Base-by-base conservation (phyloP, 1,140 invertebrate species). In the Lordiphosa mommai region DNA sequence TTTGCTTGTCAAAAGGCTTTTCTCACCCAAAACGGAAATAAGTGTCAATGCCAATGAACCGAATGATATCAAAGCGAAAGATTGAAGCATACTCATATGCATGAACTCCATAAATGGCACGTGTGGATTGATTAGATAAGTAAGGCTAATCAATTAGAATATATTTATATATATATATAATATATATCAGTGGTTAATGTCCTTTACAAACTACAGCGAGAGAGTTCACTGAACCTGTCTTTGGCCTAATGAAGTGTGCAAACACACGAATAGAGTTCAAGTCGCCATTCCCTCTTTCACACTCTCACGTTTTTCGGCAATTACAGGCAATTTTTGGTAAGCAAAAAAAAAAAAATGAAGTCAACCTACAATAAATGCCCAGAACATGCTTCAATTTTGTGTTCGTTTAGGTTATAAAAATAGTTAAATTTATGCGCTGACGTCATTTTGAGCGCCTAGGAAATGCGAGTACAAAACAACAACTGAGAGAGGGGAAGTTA, bases 381-480 rank as follows among this genome's bases (percentile, higher is more conserved):
- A 73, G 65, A 76, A 50, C 72, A 77, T 66, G 72, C 56, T 51
- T 51, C 44, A 65, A 51, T 56, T 77, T 71, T 48, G 64, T 66
- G 55, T 47, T 66, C 44, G 55, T 23, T 55, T 34, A 10, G 30
- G 32, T 67, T 77, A 68, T 56, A 72, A 55, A 72, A 76, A 76
- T 76, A 76, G 72, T 76, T 77, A 76, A 79, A 80, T 79, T 64
- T 68, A 72, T 49, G 69, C 53, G 73, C 64, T 77, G 73, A 77
- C 73, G 73, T 77, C 73, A 77, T 68, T 46, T 50, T 14, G 36
- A 34, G 49, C 30, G 66, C 50, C 67, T 68, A 72, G 72, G 61
- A 71, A 74, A 40, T 61, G 16, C 46, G 51, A 44, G 44, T 40
- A 69, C 51, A 69, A 9, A 32, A 41, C 23, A 33, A 41, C 32